Evolutionary conservation across 2,113 vertebrate species (phyloP).

Genomic region (Ochotona princeps): DNA sequence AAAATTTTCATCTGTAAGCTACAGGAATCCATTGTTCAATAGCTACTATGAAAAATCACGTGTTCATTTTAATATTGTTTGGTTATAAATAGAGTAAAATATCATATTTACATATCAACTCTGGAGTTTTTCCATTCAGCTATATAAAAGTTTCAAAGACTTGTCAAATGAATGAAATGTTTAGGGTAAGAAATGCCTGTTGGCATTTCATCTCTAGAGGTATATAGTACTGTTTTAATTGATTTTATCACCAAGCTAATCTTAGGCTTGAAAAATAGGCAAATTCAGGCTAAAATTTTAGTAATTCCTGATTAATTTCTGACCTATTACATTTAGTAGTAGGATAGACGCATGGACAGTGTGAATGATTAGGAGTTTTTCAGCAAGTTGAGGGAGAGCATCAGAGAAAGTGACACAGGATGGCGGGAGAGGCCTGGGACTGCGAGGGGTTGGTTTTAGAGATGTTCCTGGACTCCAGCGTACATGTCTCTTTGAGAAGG

Average conservation of each 20-base stretch:
- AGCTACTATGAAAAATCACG: neutral
- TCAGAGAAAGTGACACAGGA: neutral
- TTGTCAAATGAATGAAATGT: constrained; percentile 52
- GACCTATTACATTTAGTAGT: constrained; percentile 18
- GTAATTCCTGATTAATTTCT: constrained; percentile 56
- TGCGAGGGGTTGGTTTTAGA: neutral
- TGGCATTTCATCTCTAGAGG: constrained; percentile 42
- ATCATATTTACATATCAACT: neutral
- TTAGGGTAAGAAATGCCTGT: constrained; percentile 33
- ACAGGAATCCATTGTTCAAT: neutral
- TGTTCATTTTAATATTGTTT: constrained; percentile 7
- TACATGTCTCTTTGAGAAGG: neutral
- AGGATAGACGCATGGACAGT: constrained; percentile 4
- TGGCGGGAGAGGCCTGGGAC: neutral
- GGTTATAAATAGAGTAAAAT: neutral
- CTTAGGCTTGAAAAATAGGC: constrained; percentile 62
- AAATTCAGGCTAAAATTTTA: constrained; percentile 46
- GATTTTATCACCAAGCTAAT: constrained; percentile 55
- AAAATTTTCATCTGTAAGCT: neutral
- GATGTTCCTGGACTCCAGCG: neutral
- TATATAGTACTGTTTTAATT: constrained; percentile 50
- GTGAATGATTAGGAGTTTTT: neutral
- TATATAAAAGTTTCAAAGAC: neutral
- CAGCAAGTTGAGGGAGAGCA: neutral
- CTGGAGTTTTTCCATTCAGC: neutral